Percentiles rank a stretch among this genome's conserved stretches.
phyloP scores from a whole-genome alignment of 2,113 vertebrate genomes.

The Bos taurus region ARS-UCD2.0 NC_037335.1:951501-952000 shows the following conservation, averaged over 20 bases:
- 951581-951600: background rate
- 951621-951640: background rate
- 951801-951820: background rate
- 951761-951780: background rate
- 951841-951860: background rate
- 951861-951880: background rate
- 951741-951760: background rate
- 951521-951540: background rate
- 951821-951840: background rate
- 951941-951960: rapidly evolving
- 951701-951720: too few relatives aligned
- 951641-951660: background rate
- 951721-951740: background rate
- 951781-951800: background rate
- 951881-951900: background rate
- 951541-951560: background rate
- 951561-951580: background rate
- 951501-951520: background rate
- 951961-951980: rapidly evolving
- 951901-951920: rapidly evolving
- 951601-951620: background rate
- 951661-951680: background rate
- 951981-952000: rapidly evolving
- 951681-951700: too few relatives aligned
- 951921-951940: rapidly evolving